Conservation (phyloP, 2,113 vertebrate genomes). For the Thunnus thynnus region DNA sequence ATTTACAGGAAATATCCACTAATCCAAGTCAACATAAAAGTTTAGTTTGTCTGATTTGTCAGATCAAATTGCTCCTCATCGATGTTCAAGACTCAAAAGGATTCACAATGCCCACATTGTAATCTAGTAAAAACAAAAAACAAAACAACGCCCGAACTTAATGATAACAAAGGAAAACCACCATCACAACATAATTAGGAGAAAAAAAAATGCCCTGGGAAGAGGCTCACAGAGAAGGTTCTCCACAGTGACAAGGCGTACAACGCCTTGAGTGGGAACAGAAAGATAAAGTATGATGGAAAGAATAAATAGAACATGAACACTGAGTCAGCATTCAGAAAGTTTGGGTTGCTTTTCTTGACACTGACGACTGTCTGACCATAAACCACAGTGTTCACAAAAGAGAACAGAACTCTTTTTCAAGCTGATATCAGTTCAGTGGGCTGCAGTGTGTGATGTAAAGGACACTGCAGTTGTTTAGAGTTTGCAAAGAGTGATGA, state of each 20-base stretch:
- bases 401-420: conserved; percentile 17
- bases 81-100: conserved; percentile 2
- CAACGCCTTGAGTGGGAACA: conserved; percentile 13
- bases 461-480: conserved; percentile 38
- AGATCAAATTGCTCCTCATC: background rate
- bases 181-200: conserved; percentile 45
- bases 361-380: background rate
- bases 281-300: conserved; percentile 8
- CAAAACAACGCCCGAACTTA: conserved; percentile 17
- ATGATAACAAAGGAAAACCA: conserved; percentile 33
- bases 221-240: conserved; percentile 28
- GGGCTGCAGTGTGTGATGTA: conserved; percentile 8
- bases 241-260: conserved; percentile 18
- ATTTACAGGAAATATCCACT: conserved; percentile 3
- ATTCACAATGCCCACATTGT: background rate
- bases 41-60: background rate
- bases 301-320: conserved; percentile 2
- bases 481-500: conserved; percentile 30
- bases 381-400: background rate
- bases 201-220: conserved; percentile 7
- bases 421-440: conserved; percentile 9
- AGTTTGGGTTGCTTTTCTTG: background rate
- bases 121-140: conserved; percentile 21
- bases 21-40: background rate
- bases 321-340: background rate